Percentiles rank a stretch among this genome's conserved stretches.
Conservation (phyloP, 2,113 vertebrate species). For the Plecturocebus donacophilus region DNA sequence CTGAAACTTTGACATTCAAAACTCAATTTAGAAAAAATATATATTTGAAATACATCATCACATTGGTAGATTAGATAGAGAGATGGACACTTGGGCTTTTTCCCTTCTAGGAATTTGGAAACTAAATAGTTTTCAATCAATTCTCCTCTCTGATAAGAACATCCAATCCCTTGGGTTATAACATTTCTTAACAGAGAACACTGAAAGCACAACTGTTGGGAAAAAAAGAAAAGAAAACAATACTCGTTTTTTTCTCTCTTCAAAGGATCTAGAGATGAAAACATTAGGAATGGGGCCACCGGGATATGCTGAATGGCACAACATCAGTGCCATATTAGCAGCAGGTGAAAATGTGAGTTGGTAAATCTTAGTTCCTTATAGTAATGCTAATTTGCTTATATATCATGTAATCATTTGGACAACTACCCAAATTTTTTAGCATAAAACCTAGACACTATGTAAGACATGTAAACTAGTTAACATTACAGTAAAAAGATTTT, state of each 20-base stretch:
- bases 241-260: not conserved
- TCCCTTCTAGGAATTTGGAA: conserved; percentile 15
- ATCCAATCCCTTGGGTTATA: not conserved
- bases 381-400: not conserved
- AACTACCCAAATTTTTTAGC: not conserved
- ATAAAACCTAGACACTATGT: not conserved
- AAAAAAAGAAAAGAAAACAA: not conserved
- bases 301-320: not conserved
- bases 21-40: not conserved
- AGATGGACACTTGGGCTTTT: not conserved
- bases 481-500: conserved; percentile 18
- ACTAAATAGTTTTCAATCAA: not conserved
- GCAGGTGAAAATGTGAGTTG: not conserved
- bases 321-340: not conserved
- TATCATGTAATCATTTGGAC: not conserved
- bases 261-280: not conserved
- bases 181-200: not conserved
- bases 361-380: not conserved
- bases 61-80: not conserved
- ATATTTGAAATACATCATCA: not conserved
- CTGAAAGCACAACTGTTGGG: not conserved
- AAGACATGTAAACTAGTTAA: not conserved
- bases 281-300: not conserved
- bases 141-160: not conserved
- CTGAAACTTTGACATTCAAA: not conserved